Evolutionary conservation across 1,140 invertebrate genomes (phyloP), one percentile per base, ranked within the genome.

Genomic region (Pachypsylla venusta): DNA sequence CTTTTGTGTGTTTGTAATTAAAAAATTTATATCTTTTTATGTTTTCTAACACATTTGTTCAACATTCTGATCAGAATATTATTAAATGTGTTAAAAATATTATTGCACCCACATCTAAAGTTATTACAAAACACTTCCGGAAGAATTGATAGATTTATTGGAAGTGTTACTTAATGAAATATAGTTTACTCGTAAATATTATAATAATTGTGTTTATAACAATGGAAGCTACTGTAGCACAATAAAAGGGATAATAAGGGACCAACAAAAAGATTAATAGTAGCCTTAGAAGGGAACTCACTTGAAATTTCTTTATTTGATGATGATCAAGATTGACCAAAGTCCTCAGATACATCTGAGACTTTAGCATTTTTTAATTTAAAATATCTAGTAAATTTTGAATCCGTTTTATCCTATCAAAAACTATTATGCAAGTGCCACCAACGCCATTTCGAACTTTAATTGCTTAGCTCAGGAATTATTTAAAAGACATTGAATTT

Each of bases 41-140:
- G n/a, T 19, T 19, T 48, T 48, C 42, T 22, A 19, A 7, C n/a
- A 48, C 42, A 48, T 48, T 48, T 48, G 42, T 48, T 4, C 7
- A 48, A 48, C 42, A 48, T 19, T 19, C 5, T 19, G 30, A 16
- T 16, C 10, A 12, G 30, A 16, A 35, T 35, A 48, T 48, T 19
- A 48, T 19, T 19, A n/a, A 48, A 48, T 48, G n/a, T 48, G 42
- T 3, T 48, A 48, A 48, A 3, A 48, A 48, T 48, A 48, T 48
- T 35, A n/a, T n/a, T 35, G n/a, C 30, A 35, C n/a, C 30, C 30
- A 48, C n/a, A n/a, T 48, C 42, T 35, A 19, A 48, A 19, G 7
- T 7, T 10, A 48, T 48, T 48, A 48, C 42, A 48, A 48, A 48
- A 48, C 42, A 48, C 42, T 48, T 48, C 42, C 42, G 42, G n/a